Evolutionary conservation across 2,113 vertebrate species (phyloP).

Genomic region (Anhinga rufa): DNA sequence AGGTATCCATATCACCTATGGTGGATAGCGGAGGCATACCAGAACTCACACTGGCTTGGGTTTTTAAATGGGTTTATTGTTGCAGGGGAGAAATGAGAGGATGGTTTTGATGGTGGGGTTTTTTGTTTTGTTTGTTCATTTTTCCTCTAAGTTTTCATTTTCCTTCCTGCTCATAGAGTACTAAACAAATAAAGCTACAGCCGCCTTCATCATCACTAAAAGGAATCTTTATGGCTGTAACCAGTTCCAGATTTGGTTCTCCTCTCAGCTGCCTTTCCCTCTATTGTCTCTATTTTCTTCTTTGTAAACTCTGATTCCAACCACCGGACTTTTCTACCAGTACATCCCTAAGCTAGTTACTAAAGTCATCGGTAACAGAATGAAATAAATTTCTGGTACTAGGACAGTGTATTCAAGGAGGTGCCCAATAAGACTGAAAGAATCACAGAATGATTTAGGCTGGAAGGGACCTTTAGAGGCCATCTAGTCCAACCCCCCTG

Average conservation of each 20-base stretch:
- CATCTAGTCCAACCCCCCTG: no score
- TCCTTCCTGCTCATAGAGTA: not conserved
- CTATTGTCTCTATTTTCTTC: not conserved
- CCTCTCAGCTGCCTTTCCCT: not conserved
- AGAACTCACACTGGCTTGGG: not conserved
- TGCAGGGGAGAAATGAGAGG: not conserved
- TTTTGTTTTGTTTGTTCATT: not conserved
- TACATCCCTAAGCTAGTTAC: not conserved
- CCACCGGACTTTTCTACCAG: not conserved
- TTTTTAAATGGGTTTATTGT: not conserved
- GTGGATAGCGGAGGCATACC: not conserved
- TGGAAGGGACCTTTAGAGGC: no score
- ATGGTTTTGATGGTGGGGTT: not conserved
- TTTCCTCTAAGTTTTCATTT: not conserved
- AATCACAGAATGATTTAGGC: no score
- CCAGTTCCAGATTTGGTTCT: not conserved
- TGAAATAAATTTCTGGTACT: not conserved
- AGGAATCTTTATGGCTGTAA: not conserved
- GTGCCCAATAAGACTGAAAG: not conserved
- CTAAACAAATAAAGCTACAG: not conserved
- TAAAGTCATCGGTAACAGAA: not conserved
- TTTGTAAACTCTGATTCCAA: not conserved
- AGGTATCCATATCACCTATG: not conserved
- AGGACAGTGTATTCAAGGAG: not conserved
- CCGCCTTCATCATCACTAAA: not conserved